Conservation (phyloP, 1,140 invertebrate species). For the Orchestia grillus region DNA sequence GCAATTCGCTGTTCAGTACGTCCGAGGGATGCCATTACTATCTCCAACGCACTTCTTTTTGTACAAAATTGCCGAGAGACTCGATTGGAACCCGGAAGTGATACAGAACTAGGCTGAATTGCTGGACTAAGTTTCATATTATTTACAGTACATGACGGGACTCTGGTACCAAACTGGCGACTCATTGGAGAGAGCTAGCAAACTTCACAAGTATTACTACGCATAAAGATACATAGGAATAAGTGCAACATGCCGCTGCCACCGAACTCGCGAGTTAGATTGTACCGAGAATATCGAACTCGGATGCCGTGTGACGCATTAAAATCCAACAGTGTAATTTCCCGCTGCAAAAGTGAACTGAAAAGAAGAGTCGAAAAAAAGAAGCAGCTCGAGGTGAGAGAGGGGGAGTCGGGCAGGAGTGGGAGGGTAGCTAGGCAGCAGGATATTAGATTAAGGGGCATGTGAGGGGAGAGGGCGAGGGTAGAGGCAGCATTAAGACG, state of each 20-base stretch:
- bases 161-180: no score
- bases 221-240: not conserved
- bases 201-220: not conserved
- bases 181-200: not conserved
- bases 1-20: no score
- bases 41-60: no score
- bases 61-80: no score
- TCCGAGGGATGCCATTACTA: no score
- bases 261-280: not conserved
- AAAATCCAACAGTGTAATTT: not conserved
- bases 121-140: no score
- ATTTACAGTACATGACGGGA: no score
- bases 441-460: conserved; percentile 33
- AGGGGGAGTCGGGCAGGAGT: not conserved
- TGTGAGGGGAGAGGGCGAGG: conserved; percentile 21
- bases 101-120: no score
- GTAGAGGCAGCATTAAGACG: not conserved
- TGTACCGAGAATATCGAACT: not conserved
- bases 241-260: not conserved
- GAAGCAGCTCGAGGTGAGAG: not conserved
- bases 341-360: not conserved
- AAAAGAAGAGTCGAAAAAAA: not conserved
- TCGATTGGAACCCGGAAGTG: no score
- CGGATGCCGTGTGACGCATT: not conserved
- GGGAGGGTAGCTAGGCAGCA: conserved; percentile 1